Percentiles rank a stretch among this genome's conserved stretches.
phyloP scores from a whole-genome alignment of 2,113 vertebrate species.

The Bothrops jararaca region DNA sequence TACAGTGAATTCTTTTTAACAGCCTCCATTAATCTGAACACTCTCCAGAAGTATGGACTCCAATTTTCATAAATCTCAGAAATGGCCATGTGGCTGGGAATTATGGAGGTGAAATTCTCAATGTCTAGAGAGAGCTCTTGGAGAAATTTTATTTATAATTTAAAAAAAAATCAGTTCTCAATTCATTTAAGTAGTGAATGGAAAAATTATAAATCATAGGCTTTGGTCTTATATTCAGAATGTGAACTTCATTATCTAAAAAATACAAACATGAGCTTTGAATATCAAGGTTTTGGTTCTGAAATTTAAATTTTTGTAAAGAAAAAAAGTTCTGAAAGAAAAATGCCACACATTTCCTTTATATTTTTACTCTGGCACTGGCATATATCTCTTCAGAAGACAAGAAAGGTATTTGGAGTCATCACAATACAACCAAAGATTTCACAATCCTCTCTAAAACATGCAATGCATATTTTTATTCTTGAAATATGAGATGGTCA shows the following conservation, averaged over 20 bases:
- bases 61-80: not conserved
- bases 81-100: not conserved
- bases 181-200: not conserved
- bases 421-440: not conserved
- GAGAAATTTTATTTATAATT: not conserved
- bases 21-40: not conserved
- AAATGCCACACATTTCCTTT: not conserved
- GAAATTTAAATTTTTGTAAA: not conserved
- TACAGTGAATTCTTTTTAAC: not conserved
- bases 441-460: conserved; percentile 14
- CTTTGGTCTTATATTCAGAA: not conserved
- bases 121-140: not conserved
- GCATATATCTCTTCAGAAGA: not conserved
- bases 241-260: not conserved
- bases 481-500: not conserved
- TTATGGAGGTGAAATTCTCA: not conserved
- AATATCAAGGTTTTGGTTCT: not conserved
- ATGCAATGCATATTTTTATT: not conserved
- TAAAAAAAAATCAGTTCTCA: not conserved
- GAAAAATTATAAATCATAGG: not conserved
- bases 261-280: not conserved
- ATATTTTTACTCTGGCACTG: not conserved
- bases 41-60: not conserved
- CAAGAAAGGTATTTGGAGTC: not conserved
- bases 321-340: not conserved